Conservation (phyloP, 1,140 invertebrate species). For the Drosophila rufa region DNA sequence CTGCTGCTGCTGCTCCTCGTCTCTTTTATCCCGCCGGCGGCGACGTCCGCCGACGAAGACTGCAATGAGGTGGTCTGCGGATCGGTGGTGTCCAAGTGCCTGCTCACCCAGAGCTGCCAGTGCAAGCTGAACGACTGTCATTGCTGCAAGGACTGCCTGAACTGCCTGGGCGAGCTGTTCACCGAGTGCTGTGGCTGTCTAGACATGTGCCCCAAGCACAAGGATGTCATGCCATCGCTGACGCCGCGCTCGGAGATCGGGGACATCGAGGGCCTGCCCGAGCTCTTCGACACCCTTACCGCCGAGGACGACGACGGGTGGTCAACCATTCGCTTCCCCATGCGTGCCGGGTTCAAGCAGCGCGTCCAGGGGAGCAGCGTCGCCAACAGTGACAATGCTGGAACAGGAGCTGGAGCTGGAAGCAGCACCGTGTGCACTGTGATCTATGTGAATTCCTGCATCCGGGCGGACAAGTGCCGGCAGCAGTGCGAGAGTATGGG, state of each 20-base stretch:
- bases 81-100: slow-evolving; percentile 97
- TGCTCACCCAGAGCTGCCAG: slow-evolving; percentile 97
- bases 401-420: slow-evolving; percentile 14
- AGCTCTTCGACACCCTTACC: slow-evolving; percentile 93
- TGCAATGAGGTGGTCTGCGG: slow-evolving; percentile 83
- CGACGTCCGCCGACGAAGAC: slow-evolving; percentile 54
- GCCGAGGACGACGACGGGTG: slow-evolving; percentile 91
- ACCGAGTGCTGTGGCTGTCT: slow-evolving; percentile 98
- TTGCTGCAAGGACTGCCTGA: slow-evolving; percentile 96
- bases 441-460: slow-evolving; percentile 95
- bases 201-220: slow-evolving; percentile 94
- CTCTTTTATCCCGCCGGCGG: not conserved
- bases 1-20: slow-evolving; percentile 9
- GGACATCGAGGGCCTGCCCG: slow-evolving; percentile 92
- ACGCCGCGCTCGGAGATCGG: slow-evolving; percentile 94
- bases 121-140: slow-evolving; percentile 96
- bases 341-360: slow-evolving; percentile 60
- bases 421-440: slow-evolving; percentile 95
- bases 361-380: slow-evolving; percentile 43
- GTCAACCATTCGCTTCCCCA: slow-evolving; percentile 91
- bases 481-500: slow-evolving; percentile 84
- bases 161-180: slow-evolving; percentile 94
- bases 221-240: slow-evolving; percentile 89
- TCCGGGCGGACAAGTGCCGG: slow-evolving; percentile 92
- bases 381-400: slow-evolving; percentile 17